phyloP scores from a whole-genome alignment of 2,797 vertebrate genomes.

The Jordanella pulchra region DNA sequence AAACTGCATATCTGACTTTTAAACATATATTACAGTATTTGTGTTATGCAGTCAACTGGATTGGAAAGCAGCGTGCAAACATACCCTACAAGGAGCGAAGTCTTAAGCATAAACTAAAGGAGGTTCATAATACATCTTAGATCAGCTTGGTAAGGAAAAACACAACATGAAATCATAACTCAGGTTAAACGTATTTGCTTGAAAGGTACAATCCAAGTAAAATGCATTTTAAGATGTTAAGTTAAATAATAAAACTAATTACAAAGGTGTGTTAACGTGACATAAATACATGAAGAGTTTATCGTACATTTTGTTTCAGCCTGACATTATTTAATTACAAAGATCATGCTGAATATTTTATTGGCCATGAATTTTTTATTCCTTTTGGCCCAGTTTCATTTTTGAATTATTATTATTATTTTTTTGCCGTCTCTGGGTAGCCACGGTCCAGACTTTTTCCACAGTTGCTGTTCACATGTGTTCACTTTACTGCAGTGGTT shows the following conservation, averaged over 20 bases:
- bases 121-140: background rate
- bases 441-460: background rate
- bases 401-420: background rate
- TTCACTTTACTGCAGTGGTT: slow-evolving; percentile 1
- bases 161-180: background rate
- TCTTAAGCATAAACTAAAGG: background rate
- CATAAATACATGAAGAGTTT: too few relatives aligned
- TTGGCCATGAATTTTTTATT: too few relatives aligned
- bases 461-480: background rate
- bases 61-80: background rate
- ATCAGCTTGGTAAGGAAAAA: background rate
- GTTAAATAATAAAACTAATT: background rate
- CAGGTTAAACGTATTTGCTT: background rate
- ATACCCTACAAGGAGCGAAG: background rate
- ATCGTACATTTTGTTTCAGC: too few relatives aligned
- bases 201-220: background rate
- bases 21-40: background rate
- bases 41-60: background rate
- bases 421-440: background rate
- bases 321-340: too few relatives aligned
- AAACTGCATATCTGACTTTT: background rate
- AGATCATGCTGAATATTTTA: too few relatives aligned
- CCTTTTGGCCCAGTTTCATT: background rate
- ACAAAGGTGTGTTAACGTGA: too few relatives aligned
- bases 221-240: background rate